Base-by-base conservation (phyloP, 2,888 invertebrate species). In the Hydraecia micacea region DNA sequence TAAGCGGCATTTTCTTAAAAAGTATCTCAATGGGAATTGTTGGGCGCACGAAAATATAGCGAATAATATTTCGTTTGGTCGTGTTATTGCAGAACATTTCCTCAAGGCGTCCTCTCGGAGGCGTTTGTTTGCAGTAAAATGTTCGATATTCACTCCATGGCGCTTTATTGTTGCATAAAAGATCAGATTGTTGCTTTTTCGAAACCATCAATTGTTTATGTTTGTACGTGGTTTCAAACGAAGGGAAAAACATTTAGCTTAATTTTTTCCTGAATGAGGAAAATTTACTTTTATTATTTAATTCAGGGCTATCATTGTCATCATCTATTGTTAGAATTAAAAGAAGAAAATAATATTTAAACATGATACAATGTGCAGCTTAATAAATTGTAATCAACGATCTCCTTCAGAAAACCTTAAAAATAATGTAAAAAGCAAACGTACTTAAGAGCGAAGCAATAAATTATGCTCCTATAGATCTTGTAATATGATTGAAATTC, bases 121-220 rank as follows among this genome's bases (percentile, higher is more conserved):
- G 46, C 81, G 74, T 72, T 75, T 70, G 55, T 75, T 77, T 73
- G 76, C 66, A 68, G 76, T 81, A 28, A 79, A 71, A 72, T 77
- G 63, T 83, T 79, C 75, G 69, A 81, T 87, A 81, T 78, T 78
- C 68, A 71, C 75, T 78, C 49, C 60, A 32, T 67, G 62, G 52
- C 65, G 70, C 46, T 87, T 83, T 81, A 87, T 82, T 72, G 77
- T 66, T 79, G 70, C 72, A 77, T 84, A 80, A 82, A 83, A 80
- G 55, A 79, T 84, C 70, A 46, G 75, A 87, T 86, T 86, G 86
- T 84, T 83, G 80, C 55, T 79, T 66, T 79, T 80, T 77, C 42
- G 39, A 62, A 79, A 63, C 67, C 28, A 81, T 81, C 58, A 32
- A 80, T 76, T 73, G 78, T 87, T 79, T 81, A 73, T 80, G 39